A percentile compares a stretch with the other conserved stretches of the same genome.
phyloP scores from a whole-genome alignment of 2,797 vertebrate genomes.

The Sebastes trivittatus region DNA sequence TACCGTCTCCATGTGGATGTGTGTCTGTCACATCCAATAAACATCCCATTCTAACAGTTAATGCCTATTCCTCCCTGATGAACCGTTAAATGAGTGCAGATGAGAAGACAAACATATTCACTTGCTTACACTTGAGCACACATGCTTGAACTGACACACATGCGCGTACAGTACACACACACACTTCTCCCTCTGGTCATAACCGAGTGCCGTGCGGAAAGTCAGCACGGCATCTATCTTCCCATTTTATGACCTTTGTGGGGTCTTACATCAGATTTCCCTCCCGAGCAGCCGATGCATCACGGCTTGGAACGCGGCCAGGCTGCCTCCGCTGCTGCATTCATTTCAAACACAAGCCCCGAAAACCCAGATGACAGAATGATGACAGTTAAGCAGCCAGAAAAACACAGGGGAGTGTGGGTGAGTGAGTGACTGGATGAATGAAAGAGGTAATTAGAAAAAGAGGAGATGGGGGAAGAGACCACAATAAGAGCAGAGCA shows the following conservation, averaged over 20 bases:
- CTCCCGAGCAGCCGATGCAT: conserved; percentile 62
- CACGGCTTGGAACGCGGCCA: conserved; percentile 57
- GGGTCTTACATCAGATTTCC: conserved; percentile 43
- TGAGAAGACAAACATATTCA: conserved; percentile 58
- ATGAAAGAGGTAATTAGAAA: conserved; percentile 42
- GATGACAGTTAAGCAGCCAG: conserved; percentile 57
- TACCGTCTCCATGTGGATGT: conserved; percentile 29
- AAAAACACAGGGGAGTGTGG: conserved; percentile 35
- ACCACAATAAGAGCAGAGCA: background rate
- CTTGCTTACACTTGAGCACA: conserved; percentile 25
- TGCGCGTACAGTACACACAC: background rate
- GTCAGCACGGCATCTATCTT: conserved; percentile 56
- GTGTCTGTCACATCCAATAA: conserved; percentile 34
- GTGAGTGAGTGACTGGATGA: conserved; percentile 27
- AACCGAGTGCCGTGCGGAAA: conserved; percentile 11
- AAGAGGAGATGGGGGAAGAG: conserved; percentile 3
- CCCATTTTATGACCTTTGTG: conserved; percentile 61
- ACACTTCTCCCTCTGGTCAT: conserved; percentile 28
- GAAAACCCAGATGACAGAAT: conserved; percentile 52
- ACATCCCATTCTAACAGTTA: conserved; percentile 8
- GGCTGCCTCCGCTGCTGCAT: conserved; percentile 26
- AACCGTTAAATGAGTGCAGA: conserved; percentile 51
- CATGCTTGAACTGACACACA: conserved; percentile 24
- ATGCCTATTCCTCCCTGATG: conserved; percentile 37
- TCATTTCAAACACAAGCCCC: conserved; percentile 23